Evolutionary conservation across 2,797 vertebrate species (phyloP).

Genomic region (Poliocrania exsul): DNA sequence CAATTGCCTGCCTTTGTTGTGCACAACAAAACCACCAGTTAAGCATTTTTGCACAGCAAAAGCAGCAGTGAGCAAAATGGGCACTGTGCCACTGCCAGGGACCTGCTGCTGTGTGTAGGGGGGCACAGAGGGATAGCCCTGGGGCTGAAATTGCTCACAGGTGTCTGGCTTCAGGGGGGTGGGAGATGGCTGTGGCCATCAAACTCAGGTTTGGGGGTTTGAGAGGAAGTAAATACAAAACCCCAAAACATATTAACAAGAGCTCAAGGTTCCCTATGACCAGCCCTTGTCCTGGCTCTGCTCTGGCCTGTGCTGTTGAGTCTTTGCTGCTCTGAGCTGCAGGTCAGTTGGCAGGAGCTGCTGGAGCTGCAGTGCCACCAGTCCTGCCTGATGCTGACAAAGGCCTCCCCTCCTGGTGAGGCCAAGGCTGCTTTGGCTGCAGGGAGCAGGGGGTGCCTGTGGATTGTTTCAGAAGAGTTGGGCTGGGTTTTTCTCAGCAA

Average conservation of each 20-base stretch:
- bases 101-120: neutral
- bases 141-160: neutral
- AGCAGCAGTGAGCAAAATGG: neutral
- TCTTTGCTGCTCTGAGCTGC: neutral
- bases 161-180: neutral
- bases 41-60: constrained; percentile 4
- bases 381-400: neutral
- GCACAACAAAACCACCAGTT: neutral
- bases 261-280: rapidly evolving
- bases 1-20: neutral
- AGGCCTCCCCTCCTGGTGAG: neutral
- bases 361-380: rapidly evolving
- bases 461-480: neutral
- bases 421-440: neutral
- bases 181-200: neutral
- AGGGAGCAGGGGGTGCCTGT: neutral
- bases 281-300: neutral
- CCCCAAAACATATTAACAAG: rapidly evolving
- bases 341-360: neutral
- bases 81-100: neutral
- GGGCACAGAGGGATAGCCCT: neutral
- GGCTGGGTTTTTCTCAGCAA: neutral
- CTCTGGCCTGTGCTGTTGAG: neutral
- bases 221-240: neutral
- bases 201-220: rapidly evolving